These are phyloP conservation scores for Leptosomus discolor DNA, from an alignment of 2,113 vertebrate genomes.

Conservation along the genomic window DNA sequence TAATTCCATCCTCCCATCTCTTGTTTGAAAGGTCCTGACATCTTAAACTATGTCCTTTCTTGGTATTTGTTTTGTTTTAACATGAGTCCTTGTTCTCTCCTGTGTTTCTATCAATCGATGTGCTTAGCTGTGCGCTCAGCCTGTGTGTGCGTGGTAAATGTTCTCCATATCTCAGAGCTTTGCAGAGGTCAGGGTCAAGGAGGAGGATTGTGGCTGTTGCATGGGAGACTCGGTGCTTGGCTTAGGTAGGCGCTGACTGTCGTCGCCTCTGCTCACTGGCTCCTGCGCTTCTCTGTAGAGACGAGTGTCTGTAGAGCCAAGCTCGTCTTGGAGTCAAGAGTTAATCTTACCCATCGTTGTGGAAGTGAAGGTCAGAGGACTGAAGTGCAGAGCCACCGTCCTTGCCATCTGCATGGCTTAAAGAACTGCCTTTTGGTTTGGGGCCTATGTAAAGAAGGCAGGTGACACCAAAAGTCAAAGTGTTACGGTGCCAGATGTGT, in stretches of 20 bases:
- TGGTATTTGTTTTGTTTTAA: background rate
- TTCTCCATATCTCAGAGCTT: background rate
- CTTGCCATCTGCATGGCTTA: background rate
- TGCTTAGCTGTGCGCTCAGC: background rate
- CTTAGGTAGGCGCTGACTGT: background rate
- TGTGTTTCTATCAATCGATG: background rate
- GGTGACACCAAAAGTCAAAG: background rate
- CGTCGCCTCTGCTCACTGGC: background rate
- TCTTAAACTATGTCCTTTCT: background rate
- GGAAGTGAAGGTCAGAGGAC: background rate
- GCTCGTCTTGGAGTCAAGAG: background rate
- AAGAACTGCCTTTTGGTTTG: background rate
- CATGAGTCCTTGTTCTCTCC: background rate
- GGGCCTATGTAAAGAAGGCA: background rate
- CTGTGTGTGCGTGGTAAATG: rapidly evolving
- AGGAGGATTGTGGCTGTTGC: background rate
- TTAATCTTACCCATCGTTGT: background rate
- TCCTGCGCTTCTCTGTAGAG: rapidly evolving
- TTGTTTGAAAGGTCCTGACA: background rate
- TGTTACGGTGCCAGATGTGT: rapidly evolving
- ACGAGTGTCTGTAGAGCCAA: background rate
- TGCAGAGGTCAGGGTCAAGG: background rate
- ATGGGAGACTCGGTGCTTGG: background rate
- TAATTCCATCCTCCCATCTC: background rate
- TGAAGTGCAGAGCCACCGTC: background rate